Base-by-base conservation (phyloP, 2,797 vertebrate genomes). In the Tapirus indicus region DNA sequence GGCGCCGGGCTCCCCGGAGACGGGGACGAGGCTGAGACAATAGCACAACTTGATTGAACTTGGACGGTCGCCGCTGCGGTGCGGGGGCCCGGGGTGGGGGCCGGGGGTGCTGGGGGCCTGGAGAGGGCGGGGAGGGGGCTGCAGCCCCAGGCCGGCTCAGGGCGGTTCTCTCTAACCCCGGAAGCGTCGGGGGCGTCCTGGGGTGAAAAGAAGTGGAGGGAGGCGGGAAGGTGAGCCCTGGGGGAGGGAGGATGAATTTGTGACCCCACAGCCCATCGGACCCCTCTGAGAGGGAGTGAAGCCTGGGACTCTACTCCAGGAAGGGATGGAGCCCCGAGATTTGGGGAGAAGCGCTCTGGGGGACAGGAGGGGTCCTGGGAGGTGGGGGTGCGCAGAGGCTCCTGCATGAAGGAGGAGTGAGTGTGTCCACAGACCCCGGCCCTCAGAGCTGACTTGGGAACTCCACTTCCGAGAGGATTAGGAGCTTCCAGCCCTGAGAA, bases 11-110 rank as follows among this genome's bases (percentile, higher is more conserved):
- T 6, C 88, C 54, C 74, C 5, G 1, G 86, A 29, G 79, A 85
- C 71, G 16, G 4, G 74, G 44, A 44, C 41, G 0, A 14, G n/a
- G 75, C 79, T 38, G 54, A 97, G 90, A 96, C 97, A 97, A 96
- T 95, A 25, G 96, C 90, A 69, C 80, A 95, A 91, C 93, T 97
- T 97, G 79, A 64, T 68, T 5, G 97, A 92, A 96, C 96, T 97
- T 96, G 10, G 38, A 7, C 0, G 62, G 47, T 49, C 18, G 75
- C 58, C 14, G 18, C 54, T 14, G 84, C 86, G 6, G 79, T 7
- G 20, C 27, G 1, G 41, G 14, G 64, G 68, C 20, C 21, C 32
- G 5, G 47, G n/a, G 10, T 23, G 52, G 25, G 21, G 14, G 72
- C 20, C 5, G 0, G 21, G 84, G 66, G 25, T 54, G 47, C 29